Evolutionary conservation across 2,888 invertebrate genomes (phyloP).

Genomic region (Ectobius pallidus): DNA sequence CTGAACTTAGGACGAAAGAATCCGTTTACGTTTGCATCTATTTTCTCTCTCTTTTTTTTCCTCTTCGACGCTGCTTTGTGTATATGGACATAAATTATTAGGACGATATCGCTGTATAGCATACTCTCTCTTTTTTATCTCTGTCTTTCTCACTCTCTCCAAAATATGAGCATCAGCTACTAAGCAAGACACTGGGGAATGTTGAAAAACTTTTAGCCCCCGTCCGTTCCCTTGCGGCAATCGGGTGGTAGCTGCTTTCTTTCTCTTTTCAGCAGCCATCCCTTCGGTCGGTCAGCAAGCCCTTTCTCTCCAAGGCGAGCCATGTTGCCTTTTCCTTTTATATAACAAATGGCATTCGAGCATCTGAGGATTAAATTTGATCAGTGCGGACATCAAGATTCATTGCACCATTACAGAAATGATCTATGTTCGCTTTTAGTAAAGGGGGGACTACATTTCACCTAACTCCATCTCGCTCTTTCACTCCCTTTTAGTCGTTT

Average conservation of each 20-base stretch:
- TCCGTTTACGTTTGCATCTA: slow-evolving; percentile 2
- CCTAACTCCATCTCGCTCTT: no score
- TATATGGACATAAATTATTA: slow-evolving; percentile 19
- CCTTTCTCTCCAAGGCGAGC: slow-evolving; percentile 4
- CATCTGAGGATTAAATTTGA: slow-evolving; percentile 58
- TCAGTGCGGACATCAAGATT: slow-evolving; percentile 59
- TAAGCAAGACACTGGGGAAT: slow-evolving; percentile 18
- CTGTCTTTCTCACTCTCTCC: no score
- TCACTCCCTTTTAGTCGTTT: slow-evolving; percentile 20
- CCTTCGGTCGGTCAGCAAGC: slow-evolving; percentile 9
- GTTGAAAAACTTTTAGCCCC: slow-evolving; percentile 17
- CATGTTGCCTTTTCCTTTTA: slow-evolving; percentile 17
- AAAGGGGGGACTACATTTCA: slow-evolving; percentile 34
- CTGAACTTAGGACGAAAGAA: not conserved
- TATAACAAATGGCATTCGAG: slow-evolving; percentile 48
- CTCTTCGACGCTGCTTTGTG: not conserved
- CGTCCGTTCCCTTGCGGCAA: slow-evolving; percentile 14
- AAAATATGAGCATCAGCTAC: slow-evolving; percentile 10
- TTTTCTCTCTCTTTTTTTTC: not conserved
- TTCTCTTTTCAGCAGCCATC: slow-evolving; percentile 18
- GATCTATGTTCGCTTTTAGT: slow-evolving; percentile 51
- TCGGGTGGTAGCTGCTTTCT: slow-evolving; percentile 11
- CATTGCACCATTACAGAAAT: slow-evolving; percentile 59
- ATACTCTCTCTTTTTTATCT: no score
- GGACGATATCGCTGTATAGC: not conserved